phyloP scores from a whole-genome alignment of 2,888 invertebrate species.

The Hermaeophaga mercurialis region DNA sequence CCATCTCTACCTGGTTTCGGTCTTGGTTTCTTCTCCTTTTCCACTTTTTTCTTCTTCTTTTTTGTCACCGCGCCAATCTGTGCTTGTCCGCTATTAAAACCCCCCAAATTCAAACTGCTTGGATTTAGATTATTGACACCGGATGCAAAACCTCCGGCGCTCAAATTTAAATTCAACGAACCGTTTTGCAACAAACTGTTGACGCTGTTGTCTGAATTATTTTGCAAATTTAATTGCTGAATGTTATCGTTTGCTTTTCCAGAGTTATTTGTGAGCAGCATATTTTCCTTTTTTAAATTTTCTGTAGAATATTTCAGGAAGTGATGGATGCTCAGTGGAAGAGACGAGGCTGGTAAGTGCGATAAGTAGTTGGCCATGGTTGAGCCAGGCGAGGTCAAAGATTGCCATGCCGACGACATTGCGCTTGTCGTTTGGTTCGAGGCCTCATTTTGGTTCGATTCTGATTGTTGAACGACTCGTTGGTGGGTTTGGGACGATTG shows the following conservation, averaged over 20 bases:
- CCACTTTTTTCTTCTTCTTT: constrained; percentile 79
- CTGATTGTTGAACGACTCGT: constrained; percentile 37
- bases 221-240: constrained; percentile 15
- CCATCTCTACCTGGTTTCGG: constrained; percentile 78
- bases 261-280: constrained; percentile 51
- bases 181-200: constrained; percentile 19
- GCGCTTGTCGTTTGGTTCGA: constrained; percentile 53
- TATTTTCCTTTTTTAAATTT: constrained; percentile 75
- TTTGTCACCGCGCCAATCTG: constrained; percentile 56
- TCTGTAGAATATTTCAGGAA: constrained; percentile 82
- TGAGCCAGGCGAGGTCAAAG: constrained; percentile 67
- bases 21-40: constrained; percentile 80
- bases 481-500: constrained; percentile 25
- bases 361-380: constrained; percentile 86
- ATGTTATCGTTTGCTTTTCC: constrained; percentile 40
- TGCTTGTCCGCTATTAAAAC: constrained; percentile 55
- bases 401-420: constrained; percentile 72
- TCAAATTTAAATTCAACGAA: constrained; percentile 10
- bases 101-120: constrained; percentile 51
- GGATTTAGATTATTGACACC: constrained; percentile 48
- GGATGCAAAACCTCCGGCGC: constrained; percentile 2
- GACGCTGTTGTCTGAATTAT: constrained; percentile 14
- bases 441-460: constrained; percentile 35
- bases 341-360: constrained; percentile 73
- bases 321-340: constrained; percentile 81